phyloP scores from a whole-genome alignment of 2,888 invertebrate genomes.

The Glaucopsyche alexis region DNA sequence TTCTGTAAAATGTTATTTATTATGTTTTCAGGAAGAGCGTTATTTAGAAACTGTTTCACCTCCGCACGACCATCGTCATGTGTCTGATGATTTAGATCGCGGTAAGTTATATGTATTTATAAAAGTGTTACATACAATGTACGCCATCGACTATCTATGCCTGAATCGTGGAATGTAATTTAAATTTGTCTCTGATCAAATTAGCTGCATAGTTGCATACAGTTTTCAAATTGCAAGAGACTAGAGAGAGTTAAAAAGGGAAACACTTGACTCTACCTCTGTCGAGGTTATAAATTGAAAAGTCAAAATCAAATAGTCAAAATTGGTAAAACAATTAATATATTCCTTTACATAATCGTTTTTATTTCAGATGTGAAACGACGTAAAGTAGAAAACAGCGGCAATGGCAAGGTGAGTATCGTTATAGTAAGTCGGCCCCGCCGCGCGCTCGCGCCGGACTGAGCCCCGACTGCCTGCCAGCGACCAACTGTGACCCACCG shows the following conservation, averaged over 20 bases:
- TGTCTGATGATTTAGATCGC: slow-evolving; percentile 72
- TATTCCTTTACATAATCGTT: background rate
- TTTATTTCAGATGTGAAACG: slow-evolving; percentile 86
- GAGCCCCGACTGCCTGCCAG: slow-evolving; percentile 66
- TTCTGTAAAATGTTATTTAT: slow-evolving; percentile 15
- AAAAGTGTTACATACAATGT: background rate
- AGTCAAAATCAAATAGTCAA: no score
- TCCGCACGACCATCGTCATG: slow-evolving; percentile 77
- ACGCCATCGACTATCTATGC: no score
- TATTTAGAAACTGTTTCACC: slow-evolving; percentile 73
- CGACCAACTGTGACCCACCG: background rate
- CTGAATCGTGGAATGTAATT: no score
- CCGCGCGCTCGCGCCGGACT: slow-evolving; percentile 72
- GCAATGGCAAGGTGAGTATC: slow-evolving; percentile 91
- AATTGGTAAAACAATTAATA: no score
- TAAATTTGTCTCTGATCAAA: no score
- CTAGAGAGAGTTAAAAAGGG: no score
- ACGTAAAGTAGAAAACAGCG: slow-evolving; percentile 88
- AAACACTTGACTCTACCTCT: no score
- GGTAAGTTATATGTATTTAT: slow-evolving; percentile 50
- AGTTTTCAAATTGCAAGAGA: no score
- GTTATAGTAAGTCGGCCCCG: slow-evolving; percentile 67
- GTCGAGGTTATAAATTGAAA: no score
- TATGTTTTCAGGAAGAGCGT: slow-evolving; percentile 65
- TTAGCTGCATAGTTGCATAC: no score